Evolutionary conservation across 2,113 vertebrate species (phyloP).

Genomic region (Stigmatopora nigra): DNA sequence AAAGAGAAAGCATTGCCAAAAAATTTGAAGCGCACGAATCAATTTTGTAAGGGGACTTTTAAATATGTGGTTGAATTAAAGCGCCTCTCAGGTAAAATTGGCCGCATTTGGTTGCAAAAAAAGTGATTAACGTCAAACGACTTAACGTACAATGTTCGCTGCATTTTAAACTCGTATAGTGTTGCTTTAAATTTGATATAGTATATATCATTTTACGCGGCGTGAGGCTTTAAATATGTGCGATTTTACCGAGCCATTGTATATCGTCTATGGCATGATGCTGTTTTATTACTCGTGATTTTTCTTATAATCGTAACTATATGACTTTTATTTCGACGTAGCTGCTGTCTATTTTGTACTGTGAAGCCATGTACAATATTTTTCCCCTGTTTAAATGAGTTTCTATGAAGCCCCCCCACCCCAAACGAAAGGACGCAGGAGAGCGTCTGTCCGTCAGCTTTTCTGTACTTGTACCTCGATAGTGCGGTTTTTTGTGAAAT

Average conservation of each 20-base stretch:
- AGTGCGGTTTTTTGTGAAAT: constrained; percentile 65
- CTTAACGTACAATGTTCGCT: constrained; percentile 20
- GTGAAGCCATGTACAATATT: constrained; percentile 61
- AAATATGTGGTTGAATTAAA: background rate
- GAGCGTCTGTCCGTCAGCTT: constrained; percentile 46
- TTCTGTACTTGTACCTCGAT: constrained; percentile 52
- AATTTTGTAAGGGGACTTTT: background rate
- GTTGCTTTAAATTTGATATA: constrained; percentile 31
- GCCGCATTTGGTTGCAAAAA: background rate
- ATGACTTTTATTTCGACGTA: constrained; percentile 43
- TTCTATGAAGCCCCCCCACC: constrained; percentile 41
- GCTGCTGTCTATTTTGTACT: constrained; percentile 70
- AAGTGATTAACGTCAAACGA: background rate
- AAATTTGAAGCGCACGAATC: constrained; percentile 15
- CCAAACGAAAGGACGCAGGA: constrained; percentile 18
- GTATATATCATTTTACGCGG: constrained; percentile 52
- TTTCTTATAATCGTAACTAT: constrained; percentile 58
- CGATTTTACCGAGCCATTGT: constrained; percentile 48
- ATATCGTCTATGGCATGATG: constrained; percentile 65
- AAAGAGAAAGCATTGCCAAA: constrained; percentile 28
- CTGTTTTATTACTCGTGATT: constrained; percentile 65
- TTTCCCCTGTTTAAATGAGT: constrained; percentile 37
- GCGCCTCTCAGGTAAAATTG: background rate
- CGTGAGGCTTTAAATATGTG: constrained; percentile 53
- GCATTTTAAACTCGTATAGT: constrained; percentile 22